Evolutionary conservation across 2,797 vertebrate genomes (phyloP).

Genomic region (Ctenochaetus hawaiiensis): DNA sequence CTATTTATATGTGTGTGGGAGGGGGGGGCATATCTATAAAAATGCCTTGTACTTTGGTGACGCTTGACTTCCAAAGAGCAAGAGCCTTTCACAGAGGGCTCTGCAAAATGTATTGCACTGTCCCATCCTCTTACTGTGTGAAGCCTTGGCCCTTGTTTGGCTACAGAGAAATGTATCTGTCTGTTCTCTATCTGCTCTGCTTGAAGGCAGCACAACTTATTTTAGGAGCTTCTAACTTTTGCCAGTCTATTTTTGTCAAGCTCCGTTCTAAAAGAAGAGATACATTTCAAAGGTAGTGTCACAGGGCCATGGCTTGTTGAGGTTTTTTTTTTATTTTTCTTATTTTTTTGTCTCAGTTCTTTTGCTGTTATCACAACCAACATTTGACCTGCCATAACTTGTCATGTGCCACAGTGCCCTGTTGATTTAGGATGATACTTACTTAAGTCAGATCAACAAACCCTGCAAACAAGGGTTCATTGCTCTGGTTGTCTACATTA

Average conservation of each 20-base stretch:
- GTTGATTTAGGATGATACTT: slow-evolving; percentile 17
- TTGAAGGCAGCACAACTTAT: slow-evolving; percentile 13
- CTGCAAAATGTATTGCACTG: slow-evolving; percentile 75
- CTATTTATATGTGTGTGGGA: slow-evolving; percentile 55
- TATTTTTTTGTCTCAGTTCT: slow-evolving; percentile 40
- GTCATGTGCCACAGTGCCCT: slow-evolving; percentile 30
- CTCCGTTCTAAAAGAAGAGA: slow-evolving; percentile 38
- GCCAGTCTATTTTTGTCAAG: slow-evolving; percentile 43
- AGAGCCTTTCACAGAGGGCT: slow-evolving; percentile 73
- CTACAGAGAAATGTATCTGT: slow-evolving; percentile 60
- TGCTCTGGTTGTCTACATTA: background rate
- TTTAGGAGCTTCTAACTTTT: slow-evolving; percentile 38
- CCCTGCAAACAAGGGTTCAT: background rate
- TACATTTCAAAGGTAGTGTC: slow-evolving; percentile 61
- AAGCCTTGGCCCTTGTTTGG: slow-evolving; percentile 51
- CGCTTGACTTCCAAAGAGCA: slow-evolving; percentile 80
- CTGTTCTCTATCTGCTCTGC: slow-evolving; percentile 25
- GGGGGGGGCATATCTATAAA: slow-evolving; percentile 56
- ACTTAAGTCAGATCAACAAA: slow-evolving; percentile 21
- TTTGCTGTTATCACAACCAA: slow-evolving; percentile 53
- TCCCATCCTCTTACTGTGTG: slow-evolving; percentile 62
- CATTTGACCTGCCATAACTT: slow-evolving; percentile 69
- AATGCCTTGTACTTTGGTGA: slow-evolving; percentile 81
- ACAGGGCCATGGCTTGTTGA: slow-evolving; percentile 54
- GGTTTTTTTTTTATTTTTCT: slow-evolving; percentile 34